Base-by-base conservation (phyloP, 2,797 vertebrate genomes). In the Pangasius larnaudii region DNA sequence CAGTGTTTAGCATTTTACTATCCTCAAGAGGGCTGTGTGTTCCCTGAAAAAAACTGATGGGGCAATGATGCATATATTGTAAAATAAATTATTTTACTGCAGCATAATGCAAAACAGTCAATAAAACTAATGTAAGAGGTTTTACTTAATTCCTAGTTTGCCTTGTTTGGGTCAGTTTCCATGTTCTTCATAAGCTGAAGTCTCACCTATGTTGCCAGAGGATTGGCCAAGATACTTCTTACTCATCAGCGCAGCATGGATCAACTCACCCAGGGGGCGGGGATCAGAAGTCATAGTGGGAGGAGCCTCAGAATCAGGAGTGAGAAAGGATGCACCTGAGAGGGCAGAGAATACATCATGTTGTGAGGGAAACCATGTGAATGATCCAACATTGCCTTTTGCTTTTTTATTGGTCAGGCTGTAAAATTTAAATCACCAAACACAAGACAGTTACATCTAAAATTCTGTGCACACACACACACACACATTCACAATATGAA, bases 181-280 rank as follows among this genome's bases (percentile, higher is more conserved):
- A 24, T 61, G 71, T 81, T 86, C 88, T 84, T 33, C 22, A 86
- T 79, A 39, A 56, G 71, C 27, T 58, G 51, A 59, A 59, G 59
- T 87, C 91, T 88, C 93, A 96, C 95, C 95, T 91, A 89, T 85
- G 88, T 79, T 89, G 85, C 91, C 86, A 75, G 95, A 90, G 46
- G 93, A 90, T 84, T 93, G 93, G 86, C 95, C 94, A 39, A 96
- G 91, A 91, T 96, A 95, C 83, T 96, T 96, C 89, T 96, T 97
- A 93, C 95, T 97, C 94, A 97, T 95, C 89, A 97, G 94, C 49
- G 96, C 96, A 67, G 96, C 94, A 79, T 96, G 96, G 92, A 96
- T 94, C 91, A 96, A 89, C 59, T 94, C 95, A 2, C 95, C 94
- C 77, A 94, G 87, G 11, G 95, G 94, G 74, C 93, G 94, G 74